Evolutionary conservation across 37 sponge, comb jelly and placozoan genomes (phyloP).

Genomic region (Cliona cf. orientalis): DNA sequence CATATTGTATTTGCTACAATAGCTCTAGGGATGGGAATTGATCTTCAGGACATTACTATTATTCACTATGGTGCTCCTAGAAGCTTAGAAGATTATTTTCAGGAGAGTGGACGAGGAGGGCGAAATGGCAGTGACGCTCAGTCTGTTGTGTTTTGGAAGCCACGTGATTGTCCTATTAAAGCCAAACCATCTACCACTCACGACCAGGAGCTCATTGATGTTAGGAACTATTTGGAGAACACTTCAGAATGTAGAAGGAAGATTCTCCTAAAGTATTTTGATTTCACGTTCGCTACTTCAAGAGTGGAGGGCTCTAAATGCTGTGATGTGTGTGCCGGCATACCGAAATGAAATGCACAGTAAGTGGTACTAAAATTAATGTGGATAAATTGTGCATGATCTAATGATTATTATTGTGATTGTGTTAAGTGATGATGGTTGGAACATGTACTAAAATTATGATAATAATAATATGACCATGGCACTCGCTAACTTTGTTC

Average conservation of each 20-base stretch:
- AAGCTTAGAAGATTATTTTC: slow-evolving; percentile 47
- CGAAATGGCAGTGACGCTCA: slow-evolving; percentile 20
- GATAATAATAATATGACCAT: too few relatives aligned
- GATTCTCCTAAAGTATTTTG: slow-evolving; percentile 34
- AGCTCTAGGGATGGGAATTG: slow-evolving; percentile 63
- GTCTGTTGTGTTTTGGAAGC: slow-evolving; percentile 58
- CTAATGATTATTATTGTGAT: too few relatives aligned
- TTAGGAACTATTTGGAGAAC: slow-evolving; percentile 35
- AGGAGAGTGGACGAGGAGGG: slow-evolving; percentile 35
- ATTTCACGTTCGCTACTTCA: too few relatives aligned
- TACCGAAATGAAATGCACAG: too few relatives aligned
- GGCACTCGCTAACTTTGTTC: too few relatives aligned
- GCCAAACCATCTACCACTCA: background rate
- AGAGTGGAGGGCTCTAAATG: too few relatives aligned
- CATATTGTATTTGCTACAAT: slow-evolving; percentile 66
- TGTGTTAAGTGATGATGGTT: too few relatives aligned
- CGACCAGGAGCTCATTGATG: slow-evolving; percentile 6
- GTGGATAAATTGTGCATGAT: too few relatives aligned
- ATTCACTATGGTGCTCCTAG: slow-evolving; percentile 59
- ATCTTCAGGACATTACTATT: slow-evolving; percentile 18
- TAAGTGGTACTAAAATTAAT: too few relatives aligned
- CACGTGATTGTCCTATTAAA: slow-evolving; percentile 20
- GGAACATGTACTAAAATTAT: too few relatives aligned
- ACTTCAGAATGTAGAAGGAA: slow-evolving; percentile 7
- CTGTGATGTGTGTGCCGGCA: too few relatives aligned